Base-by-base conservation (phyloP, 2,113 vertebrate genomes). In the Neoarius graeffei region DNA sequence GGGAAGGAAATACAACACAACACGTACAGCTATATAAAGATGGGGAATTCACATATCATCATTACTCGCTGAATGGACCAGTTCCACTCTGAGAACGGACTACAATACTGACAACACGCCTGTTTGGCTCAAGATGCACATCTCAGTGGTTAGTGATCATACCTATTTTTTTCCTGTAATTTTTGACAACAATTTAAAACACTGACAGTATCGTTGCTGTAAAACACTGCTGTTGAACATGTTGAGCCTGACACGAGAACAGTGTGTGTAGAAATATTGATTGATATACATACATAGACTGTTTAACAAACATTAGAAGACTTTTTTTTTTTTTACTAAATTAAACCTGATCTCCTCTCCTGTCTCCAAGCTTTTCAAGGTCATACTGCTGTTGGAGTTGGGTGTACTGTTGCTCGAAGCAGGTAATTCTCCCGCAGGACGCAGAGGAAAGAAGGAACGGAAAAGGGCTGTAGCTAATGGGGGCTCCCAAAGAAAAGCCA, bases 321-420 rank as follows among this genome's bases (percentile, higher is more conserved):
- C 13, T 6, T 80, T 80, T 57, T 13, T 15, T 81, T 81, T 57
- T 13, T 15, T 25, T 54, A 52, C 14, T 17, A 80, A 27, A 30
- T n/a, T 17, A 15, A 80, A 30, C 42, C 79, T 30, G 0, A 30
- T 67, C 59, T 79, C 27, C 27, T 86, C 15, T 80, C 7, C 76
- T 66, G 25, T 77, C 83, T 14, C 50, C 48, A 1, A 95, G 94
- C 79, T 90, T 27, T 23, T 91, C n/a, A 90, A 89, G 88, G 54
- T 62, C 69, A 0, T 93, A 17, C 54, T 94, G 88, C 6, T 93
- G 82, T 89, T 95, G 84, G 86, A 59, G 15, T 48, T 89, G 52
- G 66, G 79, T 1, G 35, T 62, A 19, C 59, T 93, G 52, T 57
- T 76, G 59, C 7, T 86, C 0, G 87, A 85, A 67, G 14, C 86